A percentile compares a stretch with the other conserved stretches of the same genome.
Conservation (phyloP, 2,888 invertebrate genomes). For the Leptinotarsa peninsularis region DNA sequence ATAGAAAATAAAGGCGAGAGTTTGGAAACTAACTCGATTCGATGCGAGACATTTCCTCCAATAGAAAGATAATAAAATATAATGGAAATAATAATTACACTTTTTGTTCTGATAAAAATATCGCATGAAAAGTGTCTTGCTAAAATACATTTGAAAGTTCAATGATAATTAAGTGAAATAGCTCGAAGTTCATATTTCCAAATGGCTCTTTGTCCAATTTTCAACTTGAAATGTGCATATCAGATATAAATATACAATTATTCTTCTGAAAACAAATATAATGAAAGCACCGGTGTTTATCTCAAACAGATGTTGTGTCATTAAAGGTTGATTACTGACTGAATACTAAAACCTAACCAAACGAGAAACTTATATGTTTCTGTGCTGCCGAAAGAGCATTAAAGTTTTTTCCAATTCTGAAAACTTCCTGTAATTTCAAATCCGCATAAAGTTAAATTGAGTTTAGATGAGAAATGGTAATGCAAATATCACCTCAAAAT, state of each 20-base stretch:
- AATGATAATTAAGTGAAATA: no score
- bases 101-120: not conserved
- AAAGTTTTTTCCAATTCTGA: slow-evolving; percentile 10
- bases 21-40: not conserved
- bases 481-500: not conserved
- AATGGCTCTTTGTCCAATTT: no score
- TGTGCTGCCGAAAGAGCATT: not conserved
- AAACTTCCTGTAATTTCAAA: slow-evolving; percentile 5
- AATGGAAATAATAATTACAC: not conserved
- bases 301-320: no score
- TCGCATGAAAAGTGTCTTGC: no score
- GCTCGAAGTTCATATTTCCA: no score
- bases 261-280: no score
- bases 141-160: no score
- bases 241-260: no score
- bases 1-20: not conserved
- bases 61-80: not conserved
- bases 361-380: not conserved
- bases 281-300: no score
- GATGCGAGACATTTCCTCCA: not conserved
- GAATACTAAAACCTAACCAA: not conserved
- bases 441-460: slow-evolving; percentile 10
- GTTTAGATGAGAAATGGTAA: slow-evolving; percentile 9
- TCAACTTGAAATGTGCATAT: no score
- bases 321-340: not conserved